Base-by-base conservation (phyloP, 2,797 vertebrate species). In the Pangasius krempfi region DNA sequence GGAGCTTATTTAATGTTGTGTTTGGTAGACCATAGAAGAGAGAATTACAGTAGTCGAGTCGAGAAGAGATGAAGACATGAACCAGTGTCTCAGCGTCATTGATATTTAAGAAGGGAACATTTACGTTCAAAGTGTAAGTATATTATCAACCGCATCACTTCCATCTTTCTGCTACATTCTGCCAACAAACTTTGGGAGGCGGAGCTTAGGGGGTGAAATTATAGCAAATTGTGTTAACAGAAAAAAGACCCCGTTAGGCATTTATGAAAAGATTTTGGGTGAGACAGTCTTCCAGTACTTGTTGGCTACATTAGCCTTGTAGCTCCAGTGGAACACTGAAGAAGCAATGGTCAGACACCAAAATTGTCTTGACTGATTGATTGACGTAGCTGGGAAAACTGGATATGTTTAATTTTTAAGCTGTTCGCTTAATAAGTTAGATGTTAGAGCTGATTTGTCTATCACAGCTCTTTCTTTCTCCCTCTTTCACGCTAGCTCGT, bases 401-500 rank as follows among this genome's bases (percentile, higher is more conserved):
- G 54, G 54, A 16, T 56, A 56, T 18, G 14, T 56, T 27, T 27
- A 62, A 30, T 66, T 66, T 66, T 8, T 10, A 10, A 66, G 10
- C 25, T 27, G 9, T n/a, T 64, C 5, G 12, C 30, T 33, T 68
- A 68, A 16, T n/a, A 30, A 37, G 68, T 22, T 72, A 9, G 66
- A 70, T 37, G 68, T 70, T 70, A 20, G 33, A 37, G 1, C 68
- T 73, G 18, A 25, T 18, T 73, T 1, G 7, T 54, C n/a, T 79
- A 7, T 50, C n/a, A 75, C 40, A 75, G 1, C 8, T 60, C 27
- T 75, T 10, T 56, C 56, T 68, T n/a, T 78, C 44, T 58, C 4
- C 85, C 2, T 91, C 5, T 66, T 86, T 60, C 33, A 7, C 16
- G 66, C 44, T 91, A 97, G 96, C 96, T 96, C 95, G 93, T 95